phyloP scores from a whole-genome alignment of 2,888 invertebrate species.

The Pseudococcus longispinus region DNA sequence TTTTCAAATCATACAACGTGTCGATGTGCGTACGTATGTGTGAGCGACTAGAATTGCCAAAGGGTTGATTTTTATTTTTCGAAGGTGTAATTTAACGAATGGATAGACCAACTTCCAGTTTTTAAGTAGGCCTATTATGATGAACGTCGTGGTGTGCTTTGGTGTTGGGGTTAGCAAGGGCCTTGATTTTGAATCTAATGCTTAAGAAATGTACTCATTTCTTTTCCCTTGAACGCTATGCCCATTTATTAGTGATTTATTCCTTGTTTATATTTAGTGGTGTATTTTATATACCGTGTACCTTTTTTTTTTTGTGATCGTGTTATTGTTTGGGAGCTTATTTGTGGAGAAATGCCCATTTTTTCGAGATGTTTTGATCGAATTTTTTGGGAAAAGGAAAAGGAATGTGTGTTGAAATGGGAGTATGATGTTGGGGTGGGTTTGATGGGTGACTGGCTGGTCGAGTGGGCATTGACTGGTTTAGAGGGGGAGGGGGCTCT shows the following conservation, averaged over 20 bases:
- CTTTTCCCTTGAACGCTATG: background rate
- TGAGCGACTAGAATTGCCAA: background rate
- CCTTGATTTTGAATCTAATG: background rate
- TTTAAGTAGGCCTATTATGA: background rate
- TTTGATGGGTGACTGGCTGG: too few relatives aligned
- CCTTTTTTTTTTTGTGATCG: background rate
- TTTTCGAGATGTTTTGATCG: background rate
- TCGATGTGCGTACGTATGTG: background rate
- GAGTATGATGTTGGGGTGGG: too few relatives aligned
- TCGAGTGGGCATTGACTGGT: too few relatives aligned
- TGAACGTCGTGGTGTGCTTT: background rate
- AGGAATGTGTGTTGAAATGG: too few relatives aligned
- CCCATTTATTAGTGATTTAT: constrained; percentile 12
- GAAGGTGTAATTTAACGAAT: background rate
- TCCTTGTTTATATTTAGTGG: constrained; percentile 1
- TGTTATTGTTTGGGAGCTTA: background rate
- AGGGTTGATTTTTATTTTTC: background rate
- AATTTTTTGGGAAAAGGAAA: background rate
- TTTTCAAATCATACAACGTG: background rate
- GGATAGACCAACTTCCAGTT: background rate
- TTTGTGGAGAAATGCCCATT: background rate
- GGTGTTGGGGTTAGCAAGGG: background rate
- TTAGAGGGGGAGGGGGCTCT: too few relatives aligned
- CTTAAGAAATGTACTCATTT: background rate
- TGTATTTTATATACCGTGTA: background rate